phyloP scores from a whole-genome alignment of 2,888 invertebrate genomes.

The Atherix ibis region DNA sequence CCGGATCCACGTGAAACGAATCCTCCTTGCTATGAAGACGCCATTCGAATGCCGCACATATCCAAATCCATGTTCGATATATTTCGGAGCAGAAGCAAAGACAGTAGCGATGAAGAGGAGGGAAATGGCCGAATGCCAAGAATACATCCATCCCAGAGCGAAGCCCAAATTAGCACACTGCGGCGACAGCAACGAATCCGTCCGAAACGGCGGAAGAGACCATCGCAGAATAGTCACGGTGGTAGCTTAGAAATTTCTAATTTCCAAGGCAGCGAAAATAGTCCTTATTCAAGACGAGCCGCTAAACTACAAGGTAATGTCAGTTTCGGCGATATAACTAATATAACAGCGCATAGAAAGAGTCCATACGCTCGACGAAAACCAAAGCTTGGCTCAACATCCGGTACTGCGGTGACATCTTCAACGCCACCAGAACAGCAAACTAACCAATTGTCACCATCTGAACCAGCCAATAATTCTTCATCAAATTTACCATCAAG shows the following conservation, averaged over 20 bases:
- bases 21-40: slow-evolving; percentile 64
- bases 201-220: not conserved
- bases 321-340: not conserved
- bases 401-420: no score
- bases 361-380: slow-evolving; percentile 26
- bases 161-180: slow-evolving; percentile 19
- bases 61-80: slow-evolving; percentile 36
- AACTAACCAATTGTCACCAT: no score
- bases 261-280: slow-evolving; percentile 29
- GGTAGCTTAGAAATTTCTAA: slow-evolving; percentile 29
- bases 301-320: not conserved
- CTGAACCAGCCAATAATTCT: no score
- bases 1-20: slow-evolving; percentile 54
- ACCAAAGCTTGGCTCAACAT: no score
- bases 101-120: slow-evolving; percentile 20
- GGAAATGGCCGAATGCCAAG: slow-evolving; percentile 18
- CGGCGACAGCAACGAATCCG: not conserved
- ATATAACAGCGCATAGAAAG: not conserved
- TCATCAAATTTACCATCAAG: no score
- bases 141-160: slow-evolving; percentile 27
- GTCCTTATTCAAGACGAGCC: slow-evolving; percentile 24
- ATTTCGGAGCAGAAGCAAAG: slow-evolving; percentile 33
- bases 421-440: no score
- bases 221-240: slow-evolving; percentile 12
- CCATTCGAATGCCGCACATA: slow-evolving; percentile 53